phyloP scores from a whole-genome alignment of 1,140 invertebrate species.

The Heliconius himera region DNA sequence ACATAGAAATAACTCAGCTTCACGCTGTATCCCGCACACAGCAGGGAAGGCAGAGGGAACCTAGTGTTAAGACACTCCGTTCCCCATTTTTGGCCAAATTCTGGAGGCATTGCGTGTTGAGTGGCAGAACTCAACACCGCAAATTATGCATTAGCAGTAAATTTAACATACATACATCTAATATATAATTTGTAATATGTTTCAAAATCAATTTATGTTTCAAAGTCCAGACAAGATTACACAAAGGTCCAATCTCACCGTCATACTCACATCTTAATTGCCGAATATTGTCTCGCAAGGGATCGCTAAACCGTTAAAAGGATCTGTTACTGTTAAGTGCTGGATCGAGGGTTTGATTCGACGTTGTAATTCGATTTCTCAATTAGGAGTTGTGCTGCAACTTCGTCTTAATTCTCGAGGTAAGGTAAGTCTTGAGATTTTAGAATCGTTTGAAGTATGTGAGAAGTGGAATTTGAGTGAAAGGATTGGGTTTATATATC shows the following conservation, averaged over 20 bases:
- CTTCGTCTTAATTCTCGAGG: constrained; percentile 65
- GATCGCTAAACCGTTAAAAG: constrained; percentile 80
- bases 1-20: too few species aligned
- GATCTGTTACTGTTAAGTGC: constrained; percentile 73
- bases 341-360: constrained; percentile 76
- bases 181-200: background rate
- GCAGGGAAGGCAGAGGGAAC: too few species aligned
- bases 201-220: background rate
- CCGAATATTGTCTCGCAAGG: constrained; percentile 70
- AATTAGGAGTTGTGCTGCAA: constrained; percentile 78
- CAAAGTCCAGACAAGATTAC: constrained; percentile 9
- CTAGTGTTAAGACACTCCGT: too few species aligned
- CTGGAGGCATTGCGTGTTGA: too few species aligned
- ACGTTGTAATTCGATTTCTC: constrained; percentile 77
- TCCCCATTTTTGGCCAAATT: too few species aligned
- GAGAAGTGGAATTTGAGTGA: background rate
- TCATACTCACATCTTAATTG: constrained; percentile 57
- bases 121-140: too few species aligned
- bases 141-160: too few species aligned
- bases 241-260: constrained; percentile 24
- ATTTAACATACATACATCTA: too few species aligned
- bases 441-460: background rate
- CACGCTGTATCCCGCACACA: too few species aligned
- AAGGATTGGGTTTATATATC: background rate
- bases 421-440: constrained; percentile 29